Percentiles rank a stretch among this genome's conserved stretches.
These are phyloP conservation scores for Drosophila melanogaster DNA, from an alignment of 1,140 invertebrate genomes.

Conservation along the genomic window Release_6_plus_ISO1_MT NT_033779.5:1170001-1170500, in stretches of 20 bases:
- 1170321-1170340: constrained; percentile 64
- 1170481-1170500: constrained; percentile 68
- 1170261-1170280: constrained; percentile 79
- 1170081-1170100: no score
- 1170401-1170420: constrained; percentile 34
- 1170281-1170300: constrained; percentile 76
- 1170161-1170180: not conserved
- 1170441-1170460: constrained; percentile 59
- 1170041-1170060: no score
- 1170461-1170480: constrained; percentile 57
- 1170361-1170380: constrained; percentile 30
- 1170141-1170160: not conserved
- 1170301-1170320: constrained; percentile 68
- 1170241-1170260: constrained; percentile 79
- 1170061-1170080: no score
- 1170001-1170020: no score
- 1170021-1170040: no score
- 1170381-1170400: no score
- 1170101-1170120: no score
- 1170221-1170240: constrained; percentile 61
- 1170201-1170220: not conserved
- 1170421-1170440: constrained; percentile 47
- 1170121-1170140: no score
- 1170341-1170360: constrained; percentile 60
- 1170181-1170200: constrained; percentile 11